Base-by-base conservation (phyloP, 2,797 vertebrate species). In the Botia kubotai region DNA sequence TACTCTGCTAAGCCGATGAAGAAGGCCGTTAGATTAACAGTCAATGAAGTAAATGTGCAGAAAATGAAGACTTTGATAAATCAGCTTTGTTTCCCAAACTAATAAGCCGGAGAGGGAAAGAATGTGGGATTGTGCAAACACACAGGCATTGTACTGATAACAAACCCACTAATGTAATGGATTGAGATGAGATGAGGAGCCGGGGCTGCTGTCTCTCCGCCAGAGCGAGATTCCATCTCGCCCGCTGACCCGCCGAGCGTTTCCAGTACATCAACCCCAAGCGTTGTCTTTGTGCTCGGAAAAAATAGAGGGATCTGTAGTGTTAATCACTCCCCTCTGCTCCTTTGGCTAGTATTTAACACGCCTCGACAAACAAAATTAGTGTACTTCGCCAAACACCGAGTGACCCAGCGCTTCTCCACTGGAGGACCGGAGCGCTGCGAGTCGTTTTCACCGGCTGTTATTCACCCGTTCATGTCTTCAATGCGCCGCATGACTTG, bases 271-370 rank as follows among this genome's bases (percentile, higher is more conserved):
- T 70, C 52, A 68, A 63, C 66, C 13, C 75, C 46, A 81, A 85
- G 81, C 53, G 79, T 73, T 66, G 81, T 81, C 58, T 86, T 82
- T 78, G 26, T 75, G 78, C 80, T 81, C 74, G 84, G 69, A 73
- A 65, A 60, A 67, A 21, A 57, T 52, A 48, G 69, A 77, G 80
- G 82, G 29, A 73, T 50, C 67, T 33, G 67, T 77, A 79, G 57
- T 39, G 48, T 82, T 71, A 43, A 26, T 36, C 62, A 68, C 29
- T 46, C 67, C 53, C 76, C 71, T 73, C 68, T 72, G 73, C 86
- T 81, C 87, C 78, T 91, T 93, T 93, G 91, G 91, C 89, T 93
- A 89, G 87, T 75, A 72, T 81, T 87, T 67, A 79, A 84, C 75
- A 16, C 81, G 75, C 81, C 83, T 79, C 68, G 85, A 82, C 74